phyloP scores from a whole-genome alignment of 2,113 vertebrate genomes.

The Copsychus sechellarum region DNA sequence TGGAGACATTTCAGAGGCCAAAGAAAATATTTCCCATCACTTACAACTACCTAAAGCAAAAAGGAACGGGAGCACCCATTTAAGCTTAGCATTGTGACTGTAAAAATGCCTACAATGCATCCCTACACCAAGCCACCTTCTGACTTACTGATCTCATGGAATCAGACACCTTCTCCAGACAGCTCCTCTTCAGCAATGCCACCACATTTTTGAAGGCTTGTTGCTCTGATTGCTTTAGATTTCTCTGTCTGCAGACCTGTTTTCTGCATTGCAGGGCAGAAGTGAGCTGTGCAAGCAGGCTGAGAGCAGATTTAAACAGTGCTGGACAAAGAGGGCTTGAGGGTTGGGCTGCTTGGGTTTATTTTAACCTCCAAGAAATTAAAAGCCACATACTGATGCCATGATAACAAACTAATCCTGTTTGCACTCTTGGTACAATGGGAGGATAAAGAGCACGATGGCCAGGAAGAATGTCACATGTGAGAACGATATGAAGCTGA shows the following conservation, averaged over 20 bases:
- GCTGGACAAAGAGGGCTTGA: neutral
- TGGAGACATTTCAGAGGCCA: conserved; percentile 27
- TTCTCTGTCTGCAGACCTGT: neutral
- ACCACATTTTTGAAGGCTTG: neutral
- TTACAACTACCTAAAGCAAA: neutral
- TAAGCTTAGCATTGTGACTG: neutral
- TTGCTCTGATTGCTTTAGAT: neutral
- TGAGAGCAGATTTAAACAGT: conserved; percentile 18
- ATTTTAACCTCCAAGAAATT: neutral
- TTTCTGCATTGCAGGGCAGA: neutral
- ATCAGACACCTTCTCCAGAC: neutral
- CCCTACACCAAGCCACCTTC: neutral
- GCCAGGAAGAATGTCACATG: conserved; percentile 35
- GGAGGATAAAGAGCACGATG: conserved; percentile 17
- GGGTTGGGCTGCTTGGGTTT: neutral
- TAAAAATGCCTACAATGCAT: neutral
- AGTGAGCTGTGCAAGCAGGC: neutral
- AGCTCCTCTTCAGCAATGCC: neutral
- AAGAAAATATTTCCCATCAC: conserved; percentile 41
- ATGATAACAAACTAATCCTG: conserved; percentile 35
- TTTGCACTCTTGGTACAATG: neutral
- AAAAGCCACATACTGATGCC: neutral
- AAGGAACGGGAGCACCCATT: neutral
- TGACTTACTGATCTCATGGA: neutral
- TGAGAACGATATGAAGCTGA: neutral